Conservation (phyloP, 2,797 vertebrate genomes). For the Hozukius guyotensis region DNA sequence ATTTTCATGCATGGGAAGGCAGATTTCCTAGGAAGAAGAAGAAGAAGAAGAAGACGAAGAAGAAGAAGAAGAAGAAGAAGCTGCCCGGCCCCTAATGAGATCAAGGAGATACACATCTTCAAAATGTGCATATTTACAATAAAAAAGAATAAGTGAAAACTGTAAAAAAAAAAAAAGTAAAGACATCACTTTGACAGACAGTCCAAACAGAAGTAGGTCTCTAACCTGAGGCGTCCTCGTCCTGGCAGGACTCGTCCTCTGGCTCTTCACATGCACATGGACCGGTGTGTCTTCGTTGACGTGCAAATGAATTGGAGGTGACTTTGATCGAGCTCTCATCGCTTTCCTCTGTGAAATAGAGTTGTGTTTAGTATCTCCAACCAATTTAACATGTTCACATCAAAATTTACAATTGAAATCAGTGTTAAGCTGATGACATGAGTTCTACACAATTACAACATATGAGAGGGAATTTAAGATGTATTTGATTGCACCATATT, state of each 20-base stretch:
- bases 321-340: constrained; percentile 87
- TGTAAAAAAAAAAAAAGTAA: neutral
- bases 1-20: too few species aligned
- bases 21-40: neutral
- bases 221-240: constrained; percentile 84
- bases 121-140: neutral
- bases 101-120: neutral
- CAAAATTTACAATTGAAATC: neutral
- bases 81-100: neutral
- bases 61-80: neutral
- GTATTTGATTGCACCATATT: neutral
- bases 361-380: neutral
- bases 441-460: neutral
- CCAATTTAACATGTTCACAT: neutral
- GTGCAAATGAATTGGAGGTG: constrained; percentile 93
- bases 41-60: neutral
- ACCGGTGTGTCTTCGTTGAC: constrained; percentile 90
- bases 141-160: neutral
- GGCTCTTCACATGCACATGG: constrained; percentile 91
- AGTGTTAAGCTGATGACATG: neutral
- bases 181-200: neutral
- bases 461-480: neutral
- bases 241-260: constrained; percentile 82
- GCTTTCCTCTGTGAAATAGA: constrained; percentile 80
- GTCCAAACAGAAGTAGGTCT: neutral